Evolutionary conservation across 35 echinoderm and acorn worm species (phyloP), one percentile per base, ranked within the genome.

Genomic region (Patiria miniata): DNA sequence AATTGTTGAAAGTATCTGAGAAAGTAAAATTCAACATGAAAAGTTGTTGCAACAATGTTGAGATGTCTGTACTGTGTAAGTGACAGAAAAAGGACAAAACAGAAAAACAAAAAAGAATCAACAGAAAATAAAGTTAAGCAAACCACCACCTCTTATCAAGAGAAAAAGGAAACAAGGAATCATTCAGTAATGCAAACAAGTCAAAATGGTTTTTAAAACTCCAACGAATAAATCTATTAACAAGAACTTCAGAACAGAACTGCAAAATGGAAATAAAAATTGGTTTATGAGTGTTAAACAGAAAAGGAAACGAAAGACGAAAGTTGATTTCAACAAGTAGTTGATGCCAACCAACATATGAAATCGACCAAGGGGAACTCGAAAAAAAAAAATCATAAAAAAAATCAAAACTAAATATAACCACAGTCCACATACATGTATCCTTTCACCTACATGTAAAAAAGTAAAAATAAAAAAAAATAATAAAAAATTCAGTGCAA

Each of bases 51-150:
- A 28, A 22, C 19, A 73, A 30, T 73, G 2, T 14, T 73, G 34
- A 73, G 21, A 10, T 32, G 65, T 18, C 65, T 73, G 21, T 73
- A 73, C 65, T 26, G 21, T 73, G 21, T 73, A 34, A 32, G 29
- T 26, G 34, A 34, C 29, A 23, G 65, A 73, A 32, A 73, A 26
- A 73, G 19, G 34, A 34, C 29, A 23, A 23, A 73, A 32, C 21
- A 26, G 19, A 73, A 73, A 18, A 36, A 73, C 14, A 73, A 73
- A 73, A 26, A 36, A 73, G 29, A 73, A 73, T 73, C 65, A 73
- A 73, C 65, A 73, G 65, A 73, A 73, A 73, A 26, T 73, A 22
- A 73, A 73, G 65, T 73, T 73, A 73, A 73, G 65, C 65, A 73
- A 73, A 73, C 65, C 65, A 73, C 65, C 65, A 73, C 65, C 65